Evolutionary conservation across 2,888 invertebrate genomes (phyloP).

Genomic region (Drosophila formosana): DNA sequence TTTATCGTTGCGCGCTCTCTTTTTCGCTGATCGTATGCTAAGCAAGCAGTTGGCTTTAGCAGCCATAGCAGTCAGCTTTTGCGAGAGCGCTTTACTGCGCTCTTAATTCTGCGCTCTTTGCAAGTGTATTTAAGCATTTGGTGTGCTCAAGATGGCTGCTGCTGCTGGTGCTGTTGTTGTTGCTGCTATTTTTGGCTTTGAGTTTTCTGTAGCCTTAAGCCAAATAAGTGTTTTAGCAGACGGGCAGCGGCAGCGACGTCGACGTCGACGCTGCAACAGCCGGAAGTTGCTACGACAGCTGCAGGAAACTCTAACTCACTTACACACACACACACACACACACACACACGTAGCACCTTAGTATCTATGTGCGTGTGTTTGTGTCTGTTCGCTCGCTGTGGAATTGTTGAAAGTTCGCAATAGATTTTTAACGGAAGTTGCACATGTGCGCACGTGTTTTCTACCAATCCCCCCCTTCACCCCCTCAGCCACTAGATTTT

Average conservation of each 20-base stretch:
- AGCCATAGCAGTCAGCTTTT: no score
- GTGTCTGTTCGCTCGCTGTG: slow-evolving; percentile 36
- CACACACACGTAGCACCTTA: slow-evolving; percentile 41
- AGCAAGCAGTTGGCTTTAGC: neutral
- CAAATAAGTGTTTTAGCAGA: slow-evolving; percentile 79
- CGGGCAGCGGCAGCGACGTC: slow-evolving; percentile 34
- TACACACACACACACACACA: slow-evolving; percentile 64
- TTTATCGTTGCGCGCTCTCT: no score
- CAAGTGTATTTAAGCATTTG: slow-evolving; percentile 42
- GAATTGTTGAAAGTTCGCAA: slow-evolving; percentile 81
- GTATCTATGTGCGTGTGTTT: slow-evolving; percentile 39
- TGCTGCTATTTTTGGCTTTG: slow-evolving; percentile 68
- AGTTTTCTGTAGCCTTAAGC: slow-evolving; percentile 79
- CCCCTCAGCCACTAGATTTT: neutral
- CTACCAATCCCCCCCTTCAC: slow-evolving; percentile 30
- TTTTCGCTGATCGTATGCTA: neutral
- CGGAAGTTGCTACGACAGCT: slow-evolving; percentile 82
- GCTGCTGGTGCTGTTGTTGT: slow-evolving; percentile 37
- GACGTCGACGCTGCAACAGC: slow-evolving; percentile 60
- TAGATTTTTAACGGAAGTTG: slow-evolving; percentile 82
- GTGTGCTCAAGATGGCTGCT: slow-evolving; percentile 38
- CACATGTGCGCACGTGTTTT: slow-evolving; percentile 81
- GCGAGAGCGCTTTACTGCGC: neutral
- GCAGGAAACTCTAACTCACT: slow-evolving; percentile 81
- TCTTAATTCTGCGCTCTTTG: slow-evolving; percentile 6